Base-by-base conservation (phyloP, 2,888 invertebrate genomes). In the Orchestes rusci region DNA sequence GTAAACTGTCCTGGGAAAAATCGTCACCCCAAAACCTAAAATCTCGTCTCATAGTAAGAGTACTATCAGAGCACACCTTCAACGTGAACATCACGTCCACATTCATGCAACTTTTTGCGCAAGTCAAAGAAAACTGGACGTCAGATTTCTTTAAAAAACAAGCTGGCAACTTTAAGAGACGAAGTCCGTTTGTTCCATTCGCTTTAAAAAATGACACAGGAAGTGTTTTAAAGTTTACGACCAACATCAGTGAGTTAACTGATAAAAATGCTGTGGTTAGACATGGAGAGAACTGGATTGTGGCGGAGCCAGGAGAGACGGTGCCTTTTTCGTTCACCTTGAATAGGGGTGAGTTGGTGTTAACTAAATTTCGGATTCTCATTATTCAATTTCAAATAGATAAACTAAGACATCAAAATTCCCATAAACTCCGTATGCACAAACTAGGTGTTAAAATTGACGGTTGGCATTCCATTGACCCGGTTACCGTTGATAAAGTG, bases 161-260 rank as follows among this genome's bases (percentile, higher is more conserved):
- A 2, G 12, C 16, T 2, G 29, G 18, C 10, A 19, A 27, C 50
- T 82, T 82, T 62, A 74, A 84, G 39, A 75, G 86, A 12, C 75
- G 94, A 39, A 81, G 84, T 16, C 94, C 96, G 3, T 97, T 97
- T 70, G 83, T 97, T 50, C 96, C 97, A 0, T 97, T 91, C 71
- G 87, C 91, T 7, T 71, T 99, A 48, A 82, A 83, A 60, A 99
- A 99, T 70, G 83, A 90, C 52, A 92, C 94, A 1, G 96, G 96
- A 0, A 84, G 85, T 41, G 75, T 77, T 12, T 72, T 97, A 15
- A 82, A 82, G 72, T 96, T 93, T 69, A 84, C 87, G 48, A 92
- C 92, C 1, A 76, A 87, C 36, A 80, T 87, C 33, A 79, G 83
- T 1, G 78, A 81, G 13, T 74, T 81, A 1, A 80, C 84, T 29